phyloP scores from a whole-genome alignment of 2,888 invertebrate genomes.

The Zygogramma bicolorata region DNA sequence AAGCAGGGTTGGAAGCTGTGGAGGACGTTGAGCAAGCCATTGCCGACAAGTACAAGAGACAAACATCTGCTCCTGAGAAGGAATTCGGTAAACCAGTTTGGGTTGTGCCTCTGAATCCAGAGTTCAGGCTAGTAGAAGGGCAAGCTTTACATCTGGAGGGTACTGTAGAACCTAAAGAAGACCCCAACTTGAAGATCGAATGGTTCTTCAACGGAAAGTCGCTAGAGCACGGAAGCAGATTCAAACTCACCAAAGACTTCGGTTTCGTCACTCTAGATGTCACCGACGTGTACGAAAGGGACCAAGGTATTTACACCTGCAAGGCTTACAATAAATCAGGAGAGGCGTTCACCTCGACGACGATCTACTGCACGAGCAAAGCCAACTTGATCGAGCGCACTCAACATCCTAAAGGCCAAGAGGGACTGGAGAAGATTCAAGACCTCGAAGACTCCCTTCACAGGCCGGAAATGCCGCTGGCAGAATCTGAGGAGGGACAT shows the following conservation, averaged over 20 bases:
- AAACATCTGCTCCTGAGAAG: conserved; percentile 78
- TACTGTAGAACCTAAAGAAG: conserved; percentile 93
- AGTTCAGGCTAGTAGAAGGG: conserved; percentile 84
- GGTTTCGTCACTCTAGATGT: conserved; percentile 96
- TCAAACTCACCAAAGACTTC: conserved; percentile 94
- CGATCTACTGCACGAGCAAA: conserved; percentile 85
- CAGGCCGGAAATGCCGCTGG: conserved; percentile 75
- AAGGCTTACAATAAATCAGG: conserved; percentile 90
- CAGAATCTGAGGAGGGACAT: conserved; percentile 83
- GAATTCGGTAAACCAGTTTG: conserved; percentile 89
- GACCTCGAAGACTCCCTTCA: conserved; percentile 89
- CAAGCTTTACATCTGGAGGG: conserved; percentile 93
- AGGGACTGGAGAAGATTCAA: conserved; percentile 91
- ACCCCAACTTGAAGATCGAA: conserved; percentile 90
- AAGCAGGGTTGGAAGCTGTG: conserved; percentile 89
- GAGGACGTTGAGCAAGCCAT: conserved; percentile 89
- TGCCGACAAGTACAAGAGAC: conserved; percentile 78
- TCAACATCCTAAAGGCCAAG: conserved; percentile 95
- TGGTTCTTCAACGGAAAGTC: conserved; percentile 95
- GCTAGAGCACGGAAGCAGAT: conserved; percentile 87
- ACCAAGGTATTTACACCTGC: conserved; percentile 94
- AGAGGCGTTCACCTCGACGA: conserved; percentile 93
- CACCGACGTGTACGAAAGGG: conserved; percentile 91
- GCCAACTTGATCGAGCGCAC: conserved; percentile 88
- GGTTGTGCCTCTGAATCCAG: conserved; percentile 84